Evolutionary conservation across 1,140 invertebrate species (phyloP), one percentile per base, ranked within the genome.

Genomic region (Heliothis virescens): DNA sequence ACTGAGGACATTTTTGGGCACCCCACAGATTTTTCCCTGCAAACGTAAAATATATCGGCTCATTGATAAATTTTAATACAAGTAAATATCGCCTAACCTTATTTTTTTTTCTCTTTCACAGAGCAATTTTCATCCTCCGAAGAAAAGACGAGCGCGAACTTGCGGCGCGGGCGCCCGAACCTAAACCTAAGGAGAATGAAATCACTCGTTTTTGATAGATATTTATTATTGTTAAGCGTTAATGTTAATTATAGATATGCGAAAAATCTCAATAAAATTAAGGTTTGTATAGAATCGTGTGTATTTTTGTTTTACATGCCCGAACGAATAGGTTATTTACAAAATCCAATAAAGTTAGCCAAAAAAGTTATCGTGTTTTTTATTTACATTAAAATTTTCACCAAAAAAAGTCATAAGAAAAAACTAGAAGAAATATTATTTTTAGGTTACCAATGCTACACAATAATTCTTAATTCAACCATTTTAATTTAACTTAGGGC

Each of bases 181-280:
- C 50, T 15, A 91, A 90, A 63, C 60, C 86, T 1, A 91, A 86
- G 77, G 90, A 92, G 26, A 86, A 89, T 53, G 91, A 94, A 90
- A 82, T 90, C 67, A 94, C 92, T 73, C 85, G 89, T 81, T 92
- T 92, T 91, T 94, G 87, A 87, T 79, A 86, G 52, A 65, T 76
- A 63, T 76, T 76, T 76, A 76, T 76, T 76, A 76, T 89, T 90
- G 79, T 90, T 89, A 89, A 87, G 83, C 87, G 85, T 88, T 74
- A 79, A 82, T 85, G 60, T 85, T 86, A 81, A 55, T 78, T 84
- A 79, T 83, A 83, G 80, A 84, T 89, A 89, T 81, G 67, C 79
- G 74, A 89, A 90, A 76, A 91, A 91, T 91, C 88, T 92, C 87
- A 92, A 92, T 93, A 91, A 91, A 92, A 79, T 82, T 90, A 91